phyloP scores from a whole-genome alignment of 2,113 vertebrate species.

The Catagonus wagneri region DNA sequence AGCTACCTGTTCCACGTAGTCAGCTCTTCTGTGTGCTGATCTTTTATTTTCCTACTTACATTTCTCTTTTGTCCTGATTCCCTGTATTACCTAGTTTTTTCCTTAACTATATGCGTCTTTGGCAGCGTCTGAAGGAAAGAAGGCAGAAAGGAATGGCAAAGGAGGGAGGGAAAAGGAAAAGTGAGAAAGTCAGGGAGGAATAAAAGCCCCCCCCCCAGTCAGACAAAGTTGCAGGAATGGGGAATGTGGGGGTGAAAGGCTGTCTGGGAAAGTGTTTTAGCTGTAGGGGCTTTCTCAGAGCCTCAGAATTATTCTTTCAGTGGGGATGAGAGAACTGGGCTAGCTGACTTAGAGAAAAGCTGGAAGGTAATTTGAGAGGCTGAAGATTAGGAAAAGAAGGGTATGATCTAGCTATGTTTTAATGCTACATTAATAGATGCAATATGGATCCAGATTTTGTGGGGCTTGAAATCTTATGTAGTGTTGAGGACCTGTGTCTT shows the following conservation, averaged over 20 bases:
- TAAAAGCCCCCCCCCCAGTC: neutral
- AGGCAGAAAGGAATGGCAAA: neutral
- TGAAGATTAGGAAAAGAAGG: neutral
- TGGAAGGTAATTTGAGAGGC: neutral
- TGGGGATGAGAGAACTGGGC: neutral
- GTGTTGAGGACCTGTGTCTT: neutral
- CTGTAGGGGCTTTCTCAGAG: neutral
- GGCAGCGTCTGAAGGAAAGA: neutral
- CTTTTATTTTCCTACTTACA: neutral
- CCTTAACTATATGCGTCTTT: neutral
- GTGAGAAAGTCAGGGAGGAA: neutral
- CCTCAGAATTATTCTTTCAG: neutral
- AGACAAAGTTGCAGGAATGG: neutral
- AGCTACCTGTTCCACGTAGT: neutral
- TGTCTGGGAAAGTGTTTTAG: neutral
- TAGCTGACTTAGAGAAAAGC: neutral
- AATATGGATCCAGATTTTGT: neutral
- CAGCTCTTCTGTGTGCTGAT: neutral
- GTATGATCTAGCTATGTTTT: neutral
- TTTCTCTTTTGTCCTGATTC: neutral
- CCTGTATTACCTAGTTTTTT: conserved; percentile 27
- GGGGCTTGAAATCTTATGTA: neutral
- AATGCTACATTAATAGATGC: neutral
- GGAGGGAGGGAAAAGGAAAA: neutral
- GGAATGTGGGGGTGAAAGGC: neutral